Conservation (phyloP, 2,888 invertebrate genomes). For the Drosophila koepferae region DNA sequence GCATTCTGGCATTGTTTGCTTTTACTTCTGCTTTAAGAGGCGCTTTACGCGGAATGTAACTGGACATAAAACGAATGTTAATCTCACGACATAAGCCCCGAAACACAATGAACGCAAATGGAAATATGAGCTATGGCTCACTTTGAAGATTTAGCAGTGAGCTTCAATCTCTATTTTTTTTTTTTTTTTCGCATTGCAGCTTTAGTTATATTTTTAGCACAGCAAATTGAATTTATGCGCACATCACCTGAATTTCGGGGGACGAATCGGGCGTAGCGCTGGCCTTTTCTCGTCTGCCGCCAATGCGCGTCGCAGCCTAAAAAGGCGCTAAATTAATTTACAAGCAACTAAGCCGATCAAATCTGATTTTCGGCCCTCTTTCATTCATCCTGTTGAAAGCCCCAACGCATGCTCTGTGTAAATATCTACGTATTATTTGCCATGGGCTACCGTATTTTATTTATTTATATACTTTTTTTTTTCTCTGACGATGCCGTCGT, state of each 20-base stretch:
- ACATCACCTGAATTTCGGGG: constrained; percentile 40
- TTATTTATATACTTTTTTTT: constrained; percentile 9
- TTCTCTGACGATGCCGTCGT: neutral
- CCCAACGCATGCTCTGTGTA: constrained; percentile 20
- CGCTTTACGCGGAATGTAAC: neutral
- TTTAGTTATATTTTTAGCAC: constrained; percentile 21
- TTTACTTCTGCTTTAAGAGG: neutral
- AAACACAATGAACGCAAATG: constrained; percentile 34
- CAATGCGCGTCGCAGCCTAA: constrained; percentile 45
- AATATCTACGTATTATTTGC: constrained; percentile 39
- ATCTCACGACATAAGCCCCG: constrained; percentile 28
- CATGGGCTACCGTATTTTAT: constrained; percentile 20
- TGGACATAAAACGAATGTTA: constrained; percentile 29
- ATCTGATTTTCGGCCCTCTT: constrained; percentile 59
- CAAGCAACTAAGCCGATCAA: constrained; percentile 70
- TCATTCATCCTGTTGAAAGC: constrained; percentile 12
- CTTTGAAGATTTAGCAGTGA: constrained; percentile 47
- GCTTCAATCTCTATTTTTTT: constrained; percentile 1
- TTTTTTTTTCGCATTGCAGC: neutral
- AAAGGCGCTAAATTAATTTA: constrained; percentile 66
- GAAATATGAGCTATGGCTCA: constrained; percentile 34
- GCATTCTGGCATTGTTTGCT: constrained; percentile 25
- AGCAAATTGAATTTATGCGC: constrained; percentile 54
- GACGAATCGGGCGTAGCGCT: constrained; percentile 6
- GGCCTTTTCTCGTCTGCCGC: constrained; percentile 11